A percentile compares a stretch with the other conserved stretches of the same genome.
phyloP scores from a whole-genome alignment of 2,797 vertebrate genomes.

The Enteromius thamalakanensis region DNA sequence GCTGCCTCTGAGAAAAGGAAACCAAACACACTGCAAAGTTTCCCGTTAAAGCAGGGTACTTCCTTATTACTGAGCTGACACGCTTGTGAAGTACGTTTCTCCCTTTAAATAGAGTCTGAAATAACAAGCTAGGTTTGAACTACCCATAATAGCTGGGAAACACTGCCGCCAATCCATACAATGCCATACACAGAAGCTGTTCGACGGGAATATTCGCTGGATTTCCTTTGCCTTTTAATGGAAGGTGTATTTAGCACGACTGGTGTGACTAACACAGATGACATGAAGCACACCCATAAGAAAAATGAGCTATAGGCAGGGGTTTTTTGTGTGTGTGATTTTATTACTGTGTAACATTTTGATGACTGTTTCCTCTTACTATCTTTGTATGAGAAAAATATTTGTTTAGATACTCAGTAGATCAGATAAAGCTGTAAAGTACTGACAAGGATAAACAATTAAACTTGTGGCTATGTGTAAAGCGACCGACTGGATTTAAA shows the following conservation, averaged over 20 bases:
- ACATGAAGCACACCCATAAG: slow-evolving; percentile 11
- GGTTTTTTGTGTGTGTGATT: background rate
- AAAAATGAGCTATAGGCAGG: background rate
- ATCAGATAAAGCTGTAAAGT: background rate
- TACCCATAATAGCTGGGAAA: slow-evolving; percentile 24
- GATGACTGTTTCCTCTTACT: background rate
- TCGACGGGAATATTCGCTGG: background rate
- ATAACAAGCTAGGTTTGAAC: background rate
- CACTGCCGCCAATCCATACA: background rate
- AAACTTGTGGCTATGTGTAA: background rate
- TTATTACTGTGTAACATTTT: background rate
- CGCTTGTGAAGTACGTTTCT: slow-evolving; percentile 53
- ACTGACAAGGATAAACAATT: background rate
- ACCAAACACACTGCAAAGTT: slow-evolving; percentile 65
- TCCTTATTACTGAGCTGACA: slow-evolving; percentile 70
- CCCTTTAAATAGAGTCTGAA: slow-evolving; percentile 56
- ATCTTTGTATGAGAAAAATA: background rate
- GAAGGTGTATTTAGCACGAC: background rate
- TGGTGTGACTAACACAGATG: slow-evolving; percentile 20
- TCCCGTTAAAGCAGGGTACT: slow-evolving; percentile 71
- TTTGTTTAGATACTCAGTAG: background rate
- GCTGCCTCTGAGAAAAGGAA: slow-evolving; percentile 70
- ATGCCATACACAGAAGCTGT: background rate
- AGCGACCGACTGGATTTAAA: background rate
- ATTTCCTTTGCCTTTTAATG: background rate